phyloP scores from a whole-genome alignment of 2,113 vertebrate species.

The Anarhynchus alexandrinus region DNA sequence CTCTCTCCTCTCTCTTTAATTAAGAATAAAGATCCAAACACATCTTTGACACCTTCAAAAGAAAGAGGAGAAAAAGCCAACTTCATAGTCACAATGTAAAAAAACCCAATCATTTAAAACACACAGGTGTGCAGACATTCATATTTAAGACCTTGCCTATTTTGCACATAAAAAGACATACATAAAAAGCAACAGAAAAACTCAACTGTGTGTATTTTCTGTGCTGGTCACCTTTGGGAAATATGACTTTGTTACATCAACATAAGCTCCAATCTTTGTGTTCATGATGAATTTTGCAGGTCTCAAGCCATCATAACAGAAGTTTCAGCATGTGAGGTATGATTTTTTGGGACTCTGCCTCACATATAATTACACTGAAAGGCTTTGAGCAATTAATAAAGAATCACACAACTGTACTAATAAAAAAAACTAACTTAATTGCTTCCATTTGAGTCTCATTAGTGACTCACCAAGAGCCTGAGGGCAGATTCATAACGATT shows the following conservation, averaged over 20 bases:
- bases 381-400: neutral
- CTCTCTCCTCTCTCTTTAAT: neutral
- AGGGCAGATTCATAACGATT: constrained; percentile 7
- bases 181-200: neutral
- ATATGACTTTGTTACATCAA: neutral
- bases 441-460: constrained; percentile 5
- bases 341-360: neutral
- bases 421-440: constrained; percentile 11
- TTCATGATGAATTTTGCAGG: neutral
- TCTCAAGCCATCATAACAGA: neutral
- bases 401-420: neutral
- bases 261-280: neutral
- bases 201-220: neutral
- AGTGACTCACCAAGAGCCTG: neutral
- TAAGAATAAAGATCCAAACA: constrained; percentile 12
- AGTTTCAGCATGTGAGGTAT: neutral
- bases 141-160: neutral
- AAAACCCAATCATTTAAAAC: neutral
- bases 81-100: neutral
- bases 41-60: neutral
- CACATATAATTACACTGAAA: neutral
- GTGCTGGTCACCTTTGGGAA: neutral
- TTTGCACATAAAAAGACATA: neutral
- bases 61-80: neutral
- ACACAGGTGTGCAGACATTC: neutral